Percentiles rank a stretch among this genome's conserved stretches.
Evolutionary conservation across 2,888 invertebrate species (phyloP).

Genomic region (Stenoptilia bipunctidactyla): DNA sequence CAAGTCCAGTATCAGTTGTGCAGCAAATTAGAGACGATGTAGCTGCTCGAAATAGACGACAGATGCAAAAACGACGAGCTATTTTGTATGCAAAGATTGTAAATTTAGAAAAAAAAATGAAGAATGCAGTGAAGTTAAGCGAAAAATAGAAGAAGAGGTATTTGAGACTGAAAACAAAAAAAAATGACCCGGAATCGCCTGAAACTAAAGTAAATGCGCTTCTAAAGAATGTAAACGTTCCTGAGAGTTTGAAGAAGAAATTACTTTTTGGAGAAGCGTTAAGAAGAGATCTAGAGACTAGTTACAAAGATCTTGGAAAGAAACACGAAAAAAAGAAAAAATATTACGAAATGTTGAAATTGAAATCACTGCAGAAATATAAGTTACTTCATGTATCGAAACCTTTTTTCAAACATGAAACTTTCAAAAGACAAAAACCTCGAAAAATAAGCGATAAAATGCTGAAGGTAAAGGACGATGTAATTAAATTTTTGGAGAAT

Average conservation of each 20-base stretch:
- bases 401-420: constrained; percentile 14
- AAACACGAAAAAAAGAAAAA: constrained; percentile 15
- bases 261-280: constrained; percentile 14
- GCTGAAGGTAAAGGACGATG: constrained; percentile 9
- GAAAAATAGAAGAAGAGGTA: too few species aligned
- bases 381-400: constrained; percentile 13
- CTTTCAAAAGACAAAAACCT: constrained; percentile 11
- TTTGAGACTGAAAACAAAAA: too few species aligned
- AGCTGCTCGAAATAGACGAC: too few species aligned
- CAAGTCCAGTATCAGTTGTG: too few species aligned
- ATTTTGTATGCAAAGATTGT: too few species aligned
- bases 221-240: constrained; percentile 12
- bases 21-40: too few species aligned
- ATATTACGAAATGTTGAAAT: constrained; percentile 14
- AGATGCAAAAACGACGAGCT: too few species aligned
- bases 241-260: constrained; percentile 13
- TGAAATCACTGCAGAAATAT: constrained; percentile 8
- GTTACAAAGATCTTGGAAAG: constrained; percentile 13
- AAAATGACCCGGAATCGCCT: too few species aligned
- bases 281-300: constrained; percentile 13
- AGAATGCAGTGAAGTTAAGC: too few species aligned
- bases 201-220: too few species aligned
- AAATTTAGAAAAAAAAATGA: too few species aligned
- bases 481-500: constrained; percentile 16
- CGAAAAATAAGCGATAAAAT: constrained; percentile 11